Evolutionary conservation across 2,888 invertebrate genomes (phyloP).

Genomic region (Metellina segmentata): DNA sequence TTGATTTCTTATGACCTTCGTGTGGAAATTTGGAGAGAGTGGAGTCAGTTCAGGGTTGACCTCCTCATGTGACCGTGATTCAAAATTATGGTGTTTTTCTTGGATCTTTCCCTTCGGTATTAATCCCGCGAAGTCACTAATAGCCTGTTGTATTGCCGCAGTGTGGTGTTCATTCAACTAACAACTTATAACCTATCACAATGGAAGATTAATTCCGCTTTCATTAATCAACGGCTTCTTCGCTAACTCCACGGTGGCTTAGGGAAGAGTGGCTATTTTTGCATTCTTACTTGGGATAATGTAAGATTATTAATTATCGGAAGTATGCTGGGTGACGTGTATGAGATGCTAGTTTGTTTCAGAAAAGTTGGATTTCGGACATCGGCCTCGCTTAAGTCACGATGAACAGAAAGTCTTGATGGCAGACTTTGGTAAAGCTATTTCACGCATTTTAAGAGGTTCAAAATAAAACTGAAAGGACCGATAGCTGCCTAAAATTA

Average conservation of each 20-base stretch:
- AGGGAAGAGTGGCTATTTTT: conserved; percentile 52
- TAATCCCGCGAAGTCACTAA: too few relatives aligned
- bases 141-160: too few relatives aligned
- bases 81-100: too few relatives aligned
- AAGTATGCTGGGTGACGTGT: background rate
- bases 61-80: too few relatives aligned
- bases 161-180: too few relatives aligned
- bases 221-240: conserved; percentile 44
- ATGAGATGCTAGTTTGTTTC: conserved; percentile 8
- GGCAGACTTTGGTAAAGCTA: background rate
- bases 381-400: too few relatives aligned
- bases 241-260: background rate
- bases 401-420: too few relatives aligned
- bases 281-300: conserved; percentile 37
- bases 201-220: conserved; percentile 55
- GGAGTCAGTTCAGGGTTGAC: too few relatives aligned
- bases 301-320: conserved; percentile 51
- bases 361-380: background rate
- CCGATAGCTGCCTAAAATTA: too few relatives aligned
- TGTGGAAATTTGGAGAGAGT: too few relatives aligned
- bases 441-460: background rate
- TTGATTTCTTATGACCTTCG: too few relatives aligned
- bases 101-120: too few relatives aligned
- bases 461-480: background rate
- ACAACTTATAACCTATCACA: conserved; percentile 28